phyloP scores from a whole-genome alignment of 2,888 invertebrate genomes.

The Diplolepis rosae region DNA sequence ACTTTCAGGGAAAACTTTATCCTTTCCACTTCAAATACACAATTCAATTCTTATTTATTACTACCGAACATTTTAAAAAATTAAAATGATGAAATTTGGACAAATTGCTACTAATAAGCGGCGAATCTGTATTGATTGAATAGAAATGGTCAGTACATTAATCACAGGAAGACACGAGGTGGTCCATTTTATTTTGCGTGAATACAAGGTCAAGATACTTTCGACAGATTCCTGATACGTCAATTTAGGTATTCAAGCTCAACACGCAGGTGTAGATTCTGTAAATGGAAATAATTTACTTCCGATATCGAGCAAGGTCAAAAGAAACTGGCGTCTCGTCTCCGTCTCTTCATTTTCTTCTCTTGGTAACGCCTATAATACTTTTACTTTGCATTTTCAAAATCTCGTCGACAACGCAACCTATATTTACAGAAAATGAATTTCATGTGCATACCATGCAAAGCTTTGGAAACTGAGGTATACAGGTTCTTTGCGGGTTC shows the following conservation, averaged over 20 bases:
- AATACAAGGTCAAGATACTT: conserved; percentile 37
- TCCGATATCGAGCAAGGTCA: conserved; percentile 44
- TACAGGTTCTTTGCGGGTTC: not conserved
- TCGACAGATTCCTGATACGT: conserved; percentile 40
- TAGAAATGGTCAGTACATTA: not conserved
- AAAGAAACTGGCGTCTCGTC: conserved; percentile 40
- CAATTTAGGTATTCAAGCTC: conserved; percentile 29
- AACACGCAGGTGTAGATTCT: conserved; percentile 27
- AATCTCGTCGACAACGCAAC: not conserved
- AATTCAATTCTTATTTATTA: no score
- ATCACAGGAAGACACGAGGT: not conserved
- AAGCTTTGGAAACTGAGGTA: not conserved
- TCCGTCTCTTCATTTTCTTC: conserved; percentile 25
- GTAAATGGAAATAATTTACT: conserved; percentile 39
- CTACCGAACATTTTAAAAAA: no score
- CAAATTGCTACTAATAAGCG: not conserved
- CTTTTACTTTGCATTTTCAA: conserved; percentile 35
- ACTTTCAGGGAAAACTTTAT: no score
- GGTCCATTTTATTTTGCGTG: not conserved
- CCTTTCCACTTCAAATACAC: no score
- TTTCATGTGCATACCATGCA: not conserved
- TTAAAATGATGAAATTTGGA: not conserved
- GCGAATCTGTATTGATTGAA: not conserved
- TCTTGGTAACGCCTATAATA: conserved; percentile 6
- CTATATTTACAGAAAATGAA: not conserved